Conservation (phyloP, 2,797 vertebrate genomes). For the Fistularia tabacaria region DNA sequence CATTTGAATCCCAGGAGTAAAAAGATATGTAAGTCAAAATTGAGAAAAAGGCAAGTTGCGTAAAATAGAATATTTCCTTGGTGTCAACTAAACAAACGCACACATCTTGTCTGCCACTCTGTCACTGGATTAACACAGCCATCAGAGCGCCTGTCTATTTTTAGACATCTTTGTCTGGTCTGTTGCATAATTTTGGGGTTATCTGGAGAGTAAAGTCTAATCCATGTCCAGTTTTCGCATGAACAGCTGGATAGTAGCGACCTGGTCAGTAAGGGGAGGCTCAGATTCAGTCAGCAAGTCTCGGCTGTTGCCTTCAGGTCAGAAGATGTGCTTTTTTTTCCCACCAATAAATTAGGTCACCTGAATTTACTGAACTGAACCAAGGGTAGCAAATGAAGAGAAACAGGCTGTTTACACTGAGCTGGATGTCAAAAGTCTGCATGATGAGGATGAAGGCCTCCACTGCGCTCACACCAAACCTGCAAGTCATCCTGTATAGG, state of each 20-base stretch:
- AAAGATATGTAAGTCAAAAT: too few species aligned
- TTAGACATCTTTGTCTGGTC: slow-evolving; percentile 16
- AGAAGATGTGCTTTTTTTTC: slow-evolving; percentile 1
- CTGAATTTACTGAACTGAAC: slow-evolving; percentile 19
- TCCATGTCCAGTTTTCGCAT: slow-evolving; percentile 6
- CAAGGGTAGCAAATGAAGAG: not conserved
- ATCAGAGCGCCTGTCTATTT: slow-evolving; percentile 26
- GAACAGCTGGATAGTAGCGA: not conserved
- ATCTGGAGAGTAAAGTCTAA: slow-evolving; percentile 23
- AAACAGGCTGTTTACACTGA: not conserved
- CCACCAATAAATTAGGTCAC: slow-evolving; percentile 39
- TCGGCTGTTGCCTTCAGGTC: slow-evolving; percentile 32
- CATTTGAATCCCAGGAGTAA: too few species aligned
- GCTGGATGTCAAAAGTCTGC: too few species aligned
- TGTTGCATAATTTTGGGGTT: slow-evolving; percentile 36
- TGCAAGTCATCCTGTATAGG: too few species aligned
- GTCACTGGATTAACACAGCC: slow-evolving; percentile 21
- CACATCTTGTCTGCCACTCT: not conserved
- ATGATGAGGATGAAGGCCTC: too few species aligned
- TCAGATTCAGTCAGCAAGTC: not conserved
- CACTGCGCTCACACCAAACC: too few species aligned
- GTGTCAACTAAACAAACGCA: not conserved
- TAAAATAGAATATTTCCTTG: too few species aligned
- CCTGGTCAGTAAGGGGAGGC: not conserved
- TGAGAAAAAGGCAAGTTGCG: too few species aligned